phyloP scores from a whole-genome alignment of 2,888 invertebrate species.

The Caradrina clavipalpis region DNA sequence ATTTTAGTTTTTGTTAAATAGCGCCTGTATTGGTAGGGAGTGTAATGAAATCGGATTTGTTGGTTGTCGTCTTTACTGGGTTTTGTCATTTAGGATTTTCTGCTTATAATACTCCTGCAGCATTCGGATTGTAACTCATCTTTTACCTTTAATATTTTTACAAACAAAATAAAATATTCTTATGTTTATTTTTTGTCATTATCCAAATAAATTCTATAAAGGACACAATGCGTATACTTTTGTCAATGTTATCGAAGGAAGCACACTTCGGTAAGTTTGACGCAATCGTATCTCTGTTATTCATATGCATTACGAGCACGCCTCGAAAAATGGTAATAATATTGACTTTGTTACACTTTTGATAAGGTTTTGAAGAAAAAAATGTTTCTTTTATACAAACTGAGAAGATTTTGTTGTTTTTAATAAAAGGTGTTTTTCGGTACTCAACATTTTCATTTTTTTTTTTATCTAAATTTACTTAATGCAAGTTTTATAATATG shows the following conservation, averaged over 20 bases:
- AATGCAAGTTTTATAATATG: background rate
- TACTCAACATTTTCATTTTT: background rate
- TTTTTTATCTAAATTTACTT: too few species aligned
- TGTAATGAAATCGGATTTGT: conserved; percentile 13
- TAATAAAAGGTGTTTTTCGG: background rate
- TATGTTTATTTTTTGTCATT: background rate
- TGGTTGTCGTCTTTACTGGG: conserved; percentile 12
- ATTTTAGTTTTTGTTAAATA: conserved; percentile 29
- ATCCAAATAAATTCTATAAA: background rate
- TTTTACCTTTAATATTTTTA: background rate
- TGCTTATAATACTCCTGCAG: background rate
- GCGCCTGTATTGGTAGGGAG: background rate
- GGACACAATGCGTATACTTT: background rate
- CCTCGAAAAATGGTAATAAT: background rate
- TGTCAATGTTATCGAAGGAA: conserved; percentile 23
- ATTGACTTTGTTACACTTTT: background rate
- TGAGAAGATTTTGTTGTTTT: background rate
- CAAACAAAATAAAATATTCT: conserved; percentile 8
- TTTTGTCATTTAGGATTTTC: conserved; percentile 15
- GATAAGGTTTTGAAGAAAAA: background rate
- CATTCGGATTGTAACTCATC: background rate
- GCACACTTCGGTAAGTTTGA: conserved; percentile 10
- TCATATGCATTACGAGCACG: background rate
- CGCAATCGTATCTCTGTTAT: conserved; percentile 1
- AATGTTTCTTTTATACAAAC: background rate